A percentile compares a stretch with the other conserved stretches of the same genome.
These are phyloP conservation scores for Cantharis nigra DNA, from an alignment of 2,888 invertebrate genomes.

Conservation along the genomic window DNA sequence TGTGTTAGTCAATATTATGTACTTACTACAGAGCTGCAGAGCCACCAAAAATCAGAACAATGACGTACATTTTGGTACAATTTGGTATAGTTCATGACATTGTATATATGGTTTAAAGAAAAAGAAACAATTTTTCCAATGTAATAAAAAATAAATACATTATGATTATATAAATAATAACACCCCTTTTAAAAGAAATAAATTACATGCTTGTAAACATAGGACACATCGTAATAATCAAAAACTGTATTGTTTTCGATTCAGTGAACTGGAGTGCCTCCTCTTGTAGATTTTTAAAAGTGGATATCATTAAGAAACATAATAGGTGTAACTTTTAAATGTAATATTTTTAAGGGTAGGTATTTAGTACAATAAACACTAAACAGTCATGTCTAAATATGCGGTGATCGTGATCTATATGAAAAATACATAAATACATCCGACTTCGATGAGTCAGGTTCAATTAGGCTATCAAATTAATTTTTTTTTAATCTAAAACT, in stretches of 20 bases:
- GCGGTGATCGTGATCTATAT: neutral
- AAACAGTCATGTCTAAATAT: neutral
- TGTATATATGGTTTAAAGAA: too few relatives aligned
- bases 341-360: neutral
- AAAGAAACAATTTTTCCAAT: too few relatives aligned
- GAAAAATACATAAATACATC: too few relatives aligned
- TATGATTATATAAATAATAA: neutral
- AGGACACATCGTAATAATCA: neutral
- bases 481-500: too few relatives aligned
- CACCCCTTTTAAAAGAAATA: neutral
- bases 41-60: too few relatives aligned
- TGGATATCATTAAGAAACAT: neutral
- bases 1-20: too few relatives aligned
- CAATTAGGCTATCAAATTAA: too few relatives aligned
- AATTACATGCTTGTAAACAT: neutral
- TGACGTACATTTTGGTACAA: too few relatives aligned
- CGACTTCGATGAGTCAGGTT: too few relatives aligned
- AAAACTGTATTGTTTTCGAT: slow-evolving; percentile 22
- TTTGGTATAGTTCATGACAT: too few relatives aligned
- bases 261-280: slow-evolving; percentile 25
- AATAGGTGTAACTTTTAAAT: neutral
- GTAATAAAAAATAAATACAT: too few relatives aligned
- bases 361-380: neutral
- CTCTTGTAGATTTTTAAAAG: neutral
- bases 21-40: too few relatives aligned